Base-by-base conservation (phyloP, 2,113 vertebrate genomes). In the Cranoglanis bouderius region DNA sequence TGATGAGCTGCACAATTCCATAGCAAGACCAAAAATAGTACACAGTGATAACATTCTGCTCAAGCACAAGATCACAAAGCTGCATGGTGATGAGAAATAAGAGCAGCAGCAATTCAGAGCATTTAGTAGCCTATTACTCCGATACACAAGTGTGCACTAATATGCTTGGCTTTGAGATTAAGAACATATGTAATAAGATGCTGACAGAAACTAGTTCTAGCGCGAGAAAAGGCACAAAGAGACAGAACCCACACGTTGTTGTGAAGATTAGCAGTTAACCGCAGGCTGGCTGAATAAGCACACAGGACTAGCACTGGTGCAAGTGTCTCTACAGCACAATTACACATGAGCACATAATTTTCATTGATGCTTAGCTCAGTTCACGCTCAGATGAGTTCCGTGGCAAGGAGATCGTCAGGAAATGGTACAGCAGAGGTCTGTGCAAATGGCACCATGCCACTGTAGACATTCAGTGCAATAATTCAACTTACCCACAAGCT, bases 151-250 rank as follows among this genome's bases (percentile, higher is more conserved):
- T 84, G 70, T 84, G 84, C 26, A 86, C 70, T 84, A 88, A 84
- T 80, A 81, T 29, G 40, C 83, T 85, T 89, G 82, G 81, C 74
- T 82, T 87, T 83, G 46, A 59, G 32, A 59, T 70, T 85, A 53
- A 85, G 82, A 85, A 80, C 57, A 51, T 38, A 74, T 38, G 26
- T 61, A 49, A 63, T 32, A 80, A 57, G 29, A 89, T 46, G 67
- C 81, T 85, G 86, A 90, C 53, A 80, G 18, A 81, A 80, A 86
- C 82, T 86, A 83, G 89, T 89, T 84, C 72, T 88, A 88, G 83
- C 87, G 85, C 19, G 46, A 89, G 91, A 91, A 86, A 92, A 91
- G 91, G 91, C 91, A 92, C 91, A 91, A 84, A 92, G 86, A 91
- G 86, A 91, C 91, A 90, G 38, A 82, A 88, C 91, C 89, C 89